A percentile compares a stretch with the other conserved stretches of the same genome.
Conservation (phyloP, 2,797 vertebrate genomes). For the Gadopsis marmoratus region DNA sequence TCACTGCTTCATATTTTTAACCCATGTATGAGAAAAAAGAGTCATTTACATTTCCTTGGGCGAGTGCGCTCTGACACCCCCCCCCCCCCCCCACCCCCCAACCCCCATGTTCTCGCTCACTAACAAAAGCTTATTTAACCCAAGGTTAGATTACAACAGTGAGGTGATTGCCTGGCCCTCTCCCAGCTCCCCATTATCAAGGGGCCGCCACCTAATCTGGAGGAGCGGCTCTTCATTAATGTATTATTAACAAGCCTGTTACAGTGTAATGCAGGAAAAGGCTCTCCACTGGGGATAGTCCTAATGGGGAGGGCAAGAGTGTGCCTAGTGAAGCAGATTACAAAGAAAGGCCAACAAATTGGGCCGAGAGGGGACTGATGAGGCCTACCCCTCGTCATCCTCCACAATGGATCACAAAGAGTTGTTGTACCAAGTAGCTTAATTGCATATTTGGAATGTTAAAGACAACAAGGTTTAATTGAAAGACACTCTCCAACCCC, state of each 20-base stretch:
- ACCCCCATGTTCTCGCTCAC: conserved; percentile 55
- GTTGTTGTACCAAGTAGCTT: conserved; percentile 73
- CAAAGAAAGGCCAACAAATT: conserved; percentile 63
- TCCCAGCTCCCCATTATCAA: conserved; percentile 93
- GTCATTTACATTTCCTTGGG: conserved; percentile 84
- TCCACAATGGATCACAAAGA: conserved; percentile 62
- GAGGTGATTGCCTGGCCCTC: conserved; percentile 89
- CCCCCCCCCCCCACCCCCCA: not conserved
- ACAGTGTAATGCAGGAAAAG: conserved; percentile 88
- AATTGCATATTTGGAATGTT: conserved; percentile 78
- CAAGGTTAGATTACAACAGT: conserved; percentile 88
- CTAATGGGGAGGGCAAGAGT: conserved; percentile 84
- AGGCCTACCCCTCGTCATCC: conserved; percentile 61
- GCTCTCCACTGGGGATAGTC: conserved; percentile 87
- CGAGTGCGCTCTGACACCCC: conserved; percentile 47
- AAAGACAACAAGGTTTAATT: conserved; percentile 75
- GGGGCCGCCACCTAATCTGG: conserved; percentile 91
- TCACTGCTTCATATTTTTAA: conserved; percentile 73
- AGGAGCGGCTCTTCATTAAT: conserved; percentile 93
- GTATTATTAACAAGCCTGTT: conserved; percentile 94
- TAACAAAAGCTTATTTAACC: conserved; percentile 88
- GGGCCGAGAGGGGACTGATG: conserved; percentile 57
- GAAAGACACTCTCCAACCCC: conserved; percentile 54
- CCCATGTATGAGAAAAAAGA: conserved; percentile 79
- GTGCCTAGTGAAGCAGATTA: conserved; percentile 68